A percentile compares a stretch with the other conserved stretches of the same genome.
These are phyloP conservation scores for Bergia sp. DNA, from an alignment of 92 coral and sea anemone species.

Conservation along the genomic window DNA sequence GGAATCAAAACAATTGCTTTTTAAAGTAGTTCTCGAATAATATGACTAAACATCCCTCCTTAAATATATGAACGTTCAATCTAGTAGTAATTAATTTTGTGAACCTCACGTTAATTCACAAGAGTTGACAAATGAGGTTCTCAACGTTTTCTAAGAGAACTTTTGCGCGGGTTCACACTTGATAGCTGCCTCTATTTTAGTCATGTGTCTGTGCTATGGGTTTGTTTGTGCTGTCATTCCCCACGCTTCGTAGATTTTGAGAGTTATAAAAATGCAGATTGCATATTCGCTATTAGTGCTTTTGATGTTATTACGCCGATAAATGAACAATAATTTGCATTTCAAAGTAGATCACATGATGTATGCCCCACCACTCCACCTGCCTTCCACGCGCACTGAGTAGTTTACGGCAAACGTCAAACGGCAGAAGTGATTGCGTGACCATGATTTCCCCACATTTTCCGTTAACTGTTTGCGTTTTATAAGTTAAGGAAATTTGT, in stretches of 20 bases:
- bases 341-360: neutral
- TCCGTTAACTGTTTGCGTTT: no score
- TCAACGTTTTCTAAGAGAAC: neutral
- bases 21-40: neutral
- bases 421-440: no score
- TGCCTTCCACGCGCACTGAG: neutral
- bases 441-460: no score
- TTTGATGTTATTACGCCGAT: neutral
- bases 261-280: neutral
- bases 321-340: constrained; percentile 9
- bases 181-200: neutral
- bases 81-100: neutral
- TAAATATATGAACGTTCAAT: constrained; percentile 8
- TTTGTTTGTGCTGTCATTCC: neutral
- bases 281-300: neutral
- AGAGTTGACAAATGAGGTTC: neutral
- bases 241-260: neutral
- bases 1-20: constrained; percentile 1
- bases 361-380: neutral
- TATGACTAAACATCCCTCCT: neutral
- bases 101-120: neutral
- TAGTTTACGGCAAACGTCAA: no score
- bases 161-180: neutral
- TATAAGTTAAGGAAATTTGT: no score
- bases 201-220: neutral